Evolutionary conservation across 2,888 invertebrate species (phyloP).

Genomic region (Apamea crenata): DNA sequence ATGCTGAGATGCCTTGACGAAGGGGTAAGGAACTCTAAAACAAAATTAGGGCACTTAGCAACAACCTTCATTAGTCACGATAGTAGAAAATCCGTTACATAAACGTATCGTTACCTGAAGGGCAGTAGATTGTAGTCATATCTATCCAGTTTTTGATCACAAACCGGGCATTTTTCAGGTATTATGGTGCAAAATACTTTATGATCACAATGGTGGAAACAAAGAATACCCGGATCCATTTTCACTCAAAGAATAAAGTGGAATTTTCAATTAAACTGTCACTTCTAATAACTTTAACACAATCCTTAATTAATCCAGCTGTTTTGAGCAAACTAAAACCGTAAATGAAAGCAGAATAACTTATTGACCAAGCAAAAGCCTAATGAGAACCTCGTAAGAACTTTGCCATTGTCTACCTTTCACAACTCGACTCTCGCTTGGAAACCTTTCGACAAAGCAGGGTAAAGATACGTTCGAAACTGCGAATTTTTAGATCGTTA

Average conservation of each 20-base stretch:
- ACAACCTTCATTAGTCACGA: slow-evolving; percentile 72
- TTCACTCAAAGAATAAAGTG: slow-evolving; percentile 71
- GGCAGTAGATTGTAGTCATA: slow-evolving; percentile 93
- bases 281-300: slow-evolving; percentile 57
- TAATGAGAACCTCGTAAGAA: slow-evolving; percentile 73
- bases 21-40: slow-evolving; percentile 95
- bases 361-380: slow-evolving; percentile 78
- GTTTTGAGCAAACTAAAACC: slow-evolving; percentile 69
- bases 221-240: slow-evolving; percentile 95
- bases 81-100: slow-evolving; percentile 41
- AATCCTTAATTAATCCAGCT: slow-evolving; percentile 61
- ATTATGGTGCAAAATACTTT: slow-evolving; percentile 95
- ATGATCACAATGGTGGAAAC: slow-evolving; percentile 96
- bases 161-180: slow-evolving; percentile 95
- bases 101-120: slow-evolving; percentile 91
- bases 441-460: slow-evolving; percentile 47
- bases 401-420: slow-evolving; percentile 77
- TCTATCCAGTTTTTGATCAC: slow-evolving; percentile 90
- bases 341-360: slow-evolving; percentile 69
- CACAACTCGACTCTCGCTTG: slow-evolving; percentile 68
- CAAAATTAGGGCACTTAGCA: slow-evolving; percentile 79
- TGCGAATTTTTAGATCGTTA: neutral
- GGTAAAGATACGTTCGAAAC: slow-evolving; percentile 46
- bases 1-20: slow-evolving; percentile 94
- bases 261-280: slow-evolving; percentile 78